Conservation (phyloP, 2,113 vertebrate species). For the Patagioenas fasciata region DNA sequence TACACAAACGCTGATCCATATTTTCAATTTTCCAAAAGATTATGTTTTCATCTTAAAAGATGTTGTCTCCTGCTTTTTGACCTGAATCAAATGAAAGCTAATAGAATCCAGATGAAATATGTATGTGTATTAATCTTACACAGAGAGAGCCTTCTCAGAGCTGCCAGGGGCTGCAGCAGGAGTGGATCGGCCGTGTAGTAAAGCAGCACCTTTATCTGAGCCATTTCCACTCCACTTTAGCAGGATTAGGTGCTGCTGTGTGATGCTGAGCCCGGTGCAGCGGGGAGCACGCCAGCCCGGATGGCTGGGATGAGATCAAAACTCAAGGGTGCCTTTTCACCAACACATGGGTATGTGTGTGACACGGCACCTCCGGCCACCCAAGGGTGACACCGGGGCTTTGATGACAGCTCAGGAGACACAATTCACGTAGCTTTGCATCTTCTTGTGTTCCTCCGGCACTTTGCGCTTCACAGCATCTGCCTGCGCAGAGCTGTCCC, state of each 20-base stretch:
- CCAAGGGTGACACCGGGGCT: background rate
- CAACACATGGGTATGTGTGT: no score
- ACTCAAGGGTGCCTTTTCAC: no score
- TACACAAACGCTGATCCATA: slow-evolving; percentile 29
- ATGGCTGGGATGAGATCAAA: no score
- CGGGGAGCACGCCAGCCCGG: no score
- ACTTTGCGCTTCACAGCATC: background rate
- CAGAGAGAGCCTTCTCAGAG: background rate
- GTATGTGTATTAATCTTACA: slow-evolving; percentile 37
- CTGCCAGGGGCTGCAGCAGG: background rate
- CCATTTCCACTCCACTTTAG: background rate
- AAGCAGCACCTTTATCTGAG: background rate
- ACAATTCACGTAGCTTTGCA: background rate
- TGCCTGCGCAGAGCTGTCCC: background rate
- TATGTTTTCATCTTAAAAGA: slow-evolving; percentile 52
- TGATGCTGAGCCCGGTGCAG: background rate
- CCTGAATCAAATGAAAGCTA: slow-evolving; percentile 61
- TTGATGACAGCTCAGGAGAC: background rate
- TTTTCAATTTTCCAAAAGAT: slow-evolving; percentile 72
- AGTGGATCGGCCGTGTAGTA: background rate
- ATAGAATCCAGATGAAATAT: slow-evolving; percentile 64
- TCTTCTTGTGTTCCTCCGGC: background rate
- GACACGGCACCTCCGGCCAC: fast-evolving
- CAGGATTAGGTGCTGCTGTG: background rate
- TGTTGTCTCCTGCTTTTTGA: slow-evolving; percentile 70